These are phyloP conservation scores for Piscicola geometra DNA, from an alignment of 2,888 invertebrate genomes.

Conservation along the genomic window DNA sequence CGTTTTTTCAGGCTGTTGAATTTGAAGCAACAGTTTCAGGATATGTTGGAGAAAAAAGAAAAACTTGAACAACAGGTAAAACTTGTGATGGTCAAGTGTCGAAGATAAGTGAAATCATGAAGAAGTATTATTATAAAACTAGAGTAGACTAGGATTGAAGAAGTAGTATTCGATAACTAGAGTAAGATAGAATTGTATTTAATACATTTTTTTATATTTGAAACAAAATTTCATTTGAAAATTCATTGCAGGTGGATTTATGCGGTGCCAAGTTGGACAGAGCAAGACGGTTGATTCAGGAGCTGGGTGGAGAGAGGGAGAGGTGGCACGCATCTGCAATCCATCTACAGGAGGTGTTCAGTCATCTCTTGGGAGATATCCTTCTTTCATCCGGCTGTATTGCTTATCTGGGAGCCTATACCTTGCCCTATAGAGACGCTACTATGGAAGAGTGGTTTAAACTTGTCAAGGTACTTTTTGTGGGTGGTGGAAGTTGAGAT, in stretches of 20 bases:
- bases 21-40: constrained; percentile 54
- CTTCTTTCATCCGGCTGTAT: constrained; percentile 81
- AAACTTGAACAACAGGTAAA: constrained; percentile 51
- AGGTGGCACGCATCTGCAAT: constrained; percentile 77
- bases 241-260: constrained; percentile 61
- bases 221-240: neutral
- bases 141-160: too few species aligned
- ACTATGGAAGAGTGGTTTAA: constrained; percentile 66
- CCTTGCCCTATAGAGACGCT: constrained; percentile 62
- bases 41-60: constrained; percentile 56
- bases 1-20: constrained; percentile 61
- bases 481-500: too few species aligned
- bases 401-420: constrained; percentile 81
- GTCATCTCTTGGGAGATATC: constrained; percentile 82
- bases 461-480: constrained; percentile 62
- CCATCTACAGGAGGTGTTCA: constrained; percentile 68
- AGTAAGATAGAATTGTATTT: neutral
- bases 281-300: constrained; percentile 80
- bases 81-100: neutral
- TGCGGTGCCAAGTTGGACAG: constrained; percentile 78
- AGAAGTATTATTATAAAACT: neutral
- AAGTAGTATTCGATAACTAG: too few species aligned
- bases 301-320: constrained; percentile 79
- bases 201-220: neutral
- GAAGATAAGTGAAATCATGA: neutral